Evolutionary conservation across 92 coral and sea anemone species (phyloP).

Genomic region (Actinernus sp.): DNA sequence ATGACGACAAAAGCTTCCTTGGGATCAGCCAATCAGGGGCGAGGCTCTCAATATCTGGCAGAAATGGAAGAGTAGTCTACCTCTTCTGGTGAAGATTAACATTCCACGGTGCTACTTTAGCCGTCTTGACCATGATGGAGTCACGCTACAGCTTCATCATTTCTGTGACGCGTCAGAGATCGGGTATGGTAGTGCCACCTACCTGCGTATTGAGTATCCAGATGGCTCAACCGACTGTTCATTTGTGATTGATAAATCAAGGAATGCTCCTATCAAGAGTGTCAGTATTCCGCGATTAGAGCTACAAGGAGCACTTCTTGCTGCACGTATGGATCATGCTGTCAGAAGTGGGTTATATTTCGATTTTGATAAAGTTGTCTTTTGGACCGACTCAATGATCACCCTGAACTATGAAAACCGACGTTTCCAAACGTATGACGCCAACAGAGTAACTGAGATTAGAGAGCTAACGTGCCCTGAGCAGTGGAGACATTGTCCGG

Average conservation of each 20-base stretch:
- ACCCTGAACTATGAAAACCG: conserved; percentile 56
- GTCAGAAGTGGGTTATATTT: conserved; percentile 52
- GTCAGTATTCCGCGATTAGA: conserved; percentile 69
- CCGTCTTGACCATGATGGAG: too few relatives aligned
- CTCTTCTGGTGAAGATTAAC: too few relatives aligned
- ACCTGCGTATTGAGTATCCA: conserved; percentile 48
- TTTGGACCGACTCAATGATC: conserved; percentile 68
- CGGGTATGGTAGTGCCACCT: conserved; percentile 61
- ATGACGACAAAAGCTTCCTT: too few relatives aligned
- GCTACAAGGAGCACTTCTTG: conserved; percentile 71
- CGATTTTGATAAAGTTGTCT: conserved; percentile 21
- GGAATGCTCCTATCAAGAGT: conserved; percentile 61
- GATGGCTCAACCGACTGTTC: conserved; percentile 50
- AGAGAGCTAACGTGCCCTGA: conserved; percentile 43
- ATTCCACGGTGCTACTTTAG: too few relatives aligned
- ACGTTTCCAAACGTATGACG: conserved; percentile 70
- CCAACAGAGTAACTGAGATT: conserved; percentile 65
- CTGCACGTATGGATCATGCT: conserved; percentile 38
- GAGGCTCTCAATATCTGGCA: too few relatives aligned
- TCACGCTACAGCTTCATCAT: conserved; percentile 45
- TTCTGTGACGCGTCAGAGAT: conserved; percentile 59
- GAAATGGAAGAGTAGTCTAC: too few relatives aligned
- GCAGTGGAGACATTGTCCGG: conserved; percentile 77
- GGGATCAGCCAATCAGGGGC: too few relatives aligned
- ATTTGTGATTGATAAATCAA: conserved; percentile 64